Percentiles rank a stretch among this genome's conserved stretches.
Evolutionary conservation across 2,113 vertebrate species (phyloP).

Genomic region (Aspiorhynchus laticeps): DNA sequence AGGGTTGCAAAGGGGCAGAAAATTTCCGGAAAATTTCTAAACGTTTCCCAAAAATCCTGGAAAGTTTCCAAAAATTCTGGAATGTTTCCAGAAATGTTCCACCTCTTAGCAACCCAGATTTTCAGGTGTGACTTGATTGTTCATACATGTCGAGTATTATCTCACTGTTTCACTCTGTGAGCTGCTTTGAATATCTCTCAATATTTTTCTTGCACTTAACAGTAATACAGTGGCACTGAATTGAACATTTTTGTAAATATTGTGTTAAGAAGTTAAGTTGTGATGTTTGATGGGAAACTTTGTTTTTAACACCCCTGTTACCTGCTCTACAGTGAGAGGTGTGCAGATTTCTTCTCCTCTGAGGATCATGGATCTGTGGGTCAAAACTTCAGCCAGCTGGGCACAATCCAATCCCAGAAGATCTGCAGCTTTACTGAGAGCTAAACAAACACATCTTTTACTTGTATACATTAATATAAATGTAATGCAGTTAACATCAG

Average conservation of each 20-base stretch:
- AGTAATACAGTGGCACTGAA: neutral
- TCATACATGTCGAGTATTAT: neutral
- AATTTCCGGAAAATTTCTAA: neutral
- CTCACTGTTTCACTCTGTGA: neutral
- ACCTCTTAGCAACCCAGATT: neutral
- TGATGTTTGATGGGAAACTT: neutral
- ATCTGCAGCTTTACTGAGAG: slow-evolving; percentile 86
- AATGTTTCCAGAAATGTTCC: neutral
- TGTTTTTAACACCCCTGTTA: slow-evolving; percentile 53
- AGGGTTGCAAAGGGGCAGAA: neutral
- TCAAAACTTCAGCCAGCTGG: slow-evolving; percentile 89
- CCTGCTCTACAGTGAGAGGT: slow-evolving; percentile 94
- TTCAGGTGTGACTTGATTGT: neutral
- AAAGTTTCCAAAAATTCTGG: neutral
- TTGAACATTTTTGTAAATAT: neutral
- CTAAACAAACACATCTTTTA: slow-evolving; percentile 65
- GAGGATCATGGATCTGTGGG: slow-evolving; percentile 96
- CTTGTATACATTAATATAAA: slow-evolving; percentile 5
- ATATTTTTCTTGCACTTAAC: neutral
- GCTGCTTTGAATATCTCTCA: neutral
- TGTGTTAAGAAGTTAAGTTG: neutral
- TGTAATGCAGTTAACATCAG: neutral
- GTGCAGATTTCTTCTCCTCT: slow-evolving; percentile 97
- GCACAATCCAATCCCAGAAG: slow-evolving; percentile 89
- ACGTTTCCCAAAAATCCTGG: neutral